These are phyloP conservation scores for Lagria hirta DNA, from an alignment of 2,888 invertebrate genomes.

Conservation along the genomic window DNA sequence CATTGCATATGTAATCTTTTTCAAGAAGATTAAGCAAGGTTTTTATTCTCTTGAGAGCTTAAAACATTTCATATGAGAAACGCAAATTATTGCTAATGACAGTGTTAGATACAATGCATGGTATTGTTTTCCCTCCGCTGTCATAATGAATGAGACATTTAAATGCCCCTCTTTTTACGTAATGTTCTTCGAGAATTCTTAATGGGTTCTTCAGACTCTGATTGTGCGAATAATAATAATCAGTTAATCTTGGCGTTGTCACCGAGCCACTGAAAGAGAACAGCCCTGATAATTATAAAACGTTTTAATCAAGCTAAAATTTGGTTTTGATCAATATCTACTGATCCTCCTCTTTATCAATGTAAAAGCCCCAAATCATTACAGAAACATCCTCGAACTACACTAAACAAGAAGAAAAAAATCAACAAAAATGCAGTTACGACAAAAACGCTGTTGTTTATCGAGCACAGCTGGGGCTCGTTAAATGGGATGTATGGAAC, in stretches of 20 bases:
- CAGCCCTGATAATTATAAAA: conserved; percentile 18
- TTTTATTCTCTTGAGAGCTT: too few relatives aligned
- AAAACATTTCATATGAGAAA: too few relatives aligned
- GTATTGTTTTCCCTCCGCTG: too few relatives aligned
- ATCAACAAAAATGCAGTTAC: conserved; percentile 2
- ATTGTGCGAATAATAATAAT: conserved; percentile 21
- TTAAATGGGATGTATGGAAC: conserved; percentile 21
- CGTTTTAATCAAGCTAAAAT: conserved; percentile 24
- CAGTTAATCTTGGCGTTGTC: conserved; percentile 12
- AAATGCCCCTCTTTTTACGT: too few relatives aligned
- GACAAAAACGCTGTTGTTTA: conserved; percentile 17
- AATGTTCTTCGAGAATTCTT: too few relatives aligned
- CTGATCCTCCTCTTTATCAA: conserved; percentile 21
- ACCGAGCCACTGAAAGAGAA: conserved; percentile 7
- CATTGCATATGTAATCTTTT: too few relatives aligned
- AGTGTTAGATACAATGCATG: too few relatives aligned
- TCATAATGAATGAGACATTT: too few relatives aligned
- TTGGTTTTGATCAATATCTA: conserved; percentile 19
- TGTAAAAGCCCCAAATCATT: conserved; percentile 22
- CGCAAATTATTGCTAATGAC: too few relatives aligned
- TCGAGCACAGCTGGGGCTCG: conserved; percentile 22
- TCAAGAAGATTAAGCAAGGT: too few relatives aligned
- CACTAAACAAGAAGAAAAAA: conserved; percentile 13
- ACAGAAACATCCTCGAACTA: conserved; percentile 16
- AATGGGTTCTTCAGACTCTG: conserved; percentile 14